A percentile compares a stretch with the other conserved stretches of the same genome.
These are phyloP conservation scores for Aurelia sp. DNA, from an alignment of 30 jellyfish, hydroid and myxozoan genomes.

Conservation along the genomic window DNA sequence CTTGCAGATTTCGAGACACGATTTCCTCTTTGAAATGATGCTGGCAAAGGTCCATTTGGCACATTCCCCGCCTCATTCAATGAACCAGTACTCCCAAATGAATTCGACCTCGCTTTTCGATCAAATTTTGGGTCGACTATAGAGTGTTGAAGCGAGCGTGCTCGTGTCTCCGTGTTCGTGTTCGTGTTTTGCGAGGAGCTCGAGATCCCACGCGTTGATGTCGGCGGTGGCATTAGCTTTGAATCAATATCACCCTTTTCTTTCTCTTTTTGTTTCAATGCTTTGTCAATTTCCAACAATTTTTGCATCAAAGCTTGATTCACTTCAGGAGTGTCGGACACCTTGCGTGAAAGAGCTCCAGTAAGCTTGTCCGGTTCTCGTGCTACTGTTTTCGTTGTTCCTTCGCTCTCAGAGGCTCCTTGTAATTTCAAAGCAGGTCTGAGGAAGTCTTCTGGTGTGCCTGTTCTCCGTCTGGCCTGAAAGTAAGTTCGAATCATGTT, in stretches of 20 bases:
- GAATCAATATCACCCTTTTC: conserved; percentile 57
- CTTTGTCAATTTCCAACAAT: conserved; percentile 81
- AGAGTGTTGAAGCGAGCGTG: conserved; percentile 46
- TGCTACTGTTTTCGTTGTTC: no score
- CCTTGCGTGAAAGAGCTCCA: no score
- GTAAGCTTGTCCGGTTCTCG: no score
- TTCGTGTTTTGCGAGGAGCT: conserved; percentile 52
- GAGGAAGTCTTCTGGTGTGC: conserved; percentile 90
- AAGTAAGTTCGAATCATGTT: background rate
- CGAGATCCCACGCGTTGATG: conserved; percentile 59
- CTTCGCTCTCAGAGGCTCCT: background rate
- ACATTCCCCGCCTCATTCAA: conserved; percentile 62
- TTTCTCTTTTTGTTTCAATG: conserved; percentile 70
- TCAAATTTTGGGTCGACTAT: conserved; percentile 9
- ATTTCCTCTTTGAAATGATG: conserved; percentile 83
- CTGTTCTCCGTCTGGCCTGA: conserved; percentile 92
- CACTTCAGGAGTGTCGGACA: conserved; percentile 39
- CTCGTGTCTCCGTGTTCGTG: conserved; percentile 38
- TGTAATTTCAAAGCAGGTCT: conserved; percentile 38
- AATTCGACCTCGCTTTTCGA: conserved; percentile 38
- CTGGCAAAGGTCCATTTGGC: conserved; percentile 58
- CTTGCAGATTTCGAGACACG: conserved; percentile 89
- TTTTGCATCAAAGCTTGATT: conserved; percentile 76
- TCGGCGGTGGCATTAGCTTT: conserved; percentile 95
- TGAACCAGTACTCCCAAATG: conserved; percentile 87